phyloP scores from a whole-genome alignment of 2,888 invertebrate genomes.

The Podotricha telesiphe region DNA sequence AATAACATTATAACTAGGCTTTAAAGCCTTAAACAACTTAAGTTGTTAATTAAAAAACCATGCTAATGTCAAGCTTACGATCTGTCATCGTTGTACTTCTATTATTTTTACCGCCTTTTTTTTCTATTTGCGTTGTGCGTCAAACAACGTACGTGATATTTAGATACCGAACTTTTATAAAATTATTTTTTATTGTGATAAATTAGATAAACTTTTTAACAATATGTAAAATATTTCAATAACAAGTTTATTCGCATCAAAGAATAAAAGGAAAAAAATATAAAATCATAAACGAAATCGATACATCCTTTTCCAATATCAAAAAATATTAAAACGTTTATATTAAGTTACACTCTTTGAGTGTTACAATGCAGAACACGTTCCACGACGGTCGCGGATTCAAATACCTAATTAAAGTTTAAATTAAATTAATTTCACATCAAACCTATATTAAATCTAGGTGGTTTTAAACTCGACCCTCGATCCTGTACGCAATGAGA shows the following conservation, averaged over 20 bases:
- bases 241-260: not conserved
- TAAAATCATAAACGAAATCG: not conserved
- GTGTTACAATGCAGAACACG: not conserved
- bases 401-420: not conserved
- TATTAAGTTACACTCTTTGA: not conserved
- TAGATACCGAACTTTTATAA: not conserved
- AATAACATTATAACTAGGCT: too few relatives aligned
- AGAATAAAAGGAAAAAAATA: not conserved
- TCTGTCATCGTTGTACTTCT: not conserved
- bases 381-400: not conserved
- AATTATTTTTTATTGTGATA: too few relatives aligned
- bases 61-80: not conserved
- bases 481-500: conserved; percentile 57
- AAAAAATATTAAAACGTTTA: not conserved
- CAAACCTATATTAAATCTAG: conserved; percentile 42
- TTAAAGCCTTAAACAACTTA: too few relatives aligned
- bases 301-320: too few relatives aligned
- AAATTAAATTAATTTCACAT: not conserved
- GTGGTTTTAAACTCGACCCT: conserved; percentile 57
- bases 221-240: too few relatives aligned
- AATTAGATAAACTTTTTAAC: too few relatives aligned
- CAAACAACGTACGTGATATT: not conserved
- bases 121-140: not conserved
- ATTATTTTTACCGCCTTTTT: not conserved
- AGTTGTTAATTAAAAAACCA: not conserved